phyloP scores from a whole-genome alignment of 2,113 vertebrate genomes.

The Lasiurus cinereus region DNA sequence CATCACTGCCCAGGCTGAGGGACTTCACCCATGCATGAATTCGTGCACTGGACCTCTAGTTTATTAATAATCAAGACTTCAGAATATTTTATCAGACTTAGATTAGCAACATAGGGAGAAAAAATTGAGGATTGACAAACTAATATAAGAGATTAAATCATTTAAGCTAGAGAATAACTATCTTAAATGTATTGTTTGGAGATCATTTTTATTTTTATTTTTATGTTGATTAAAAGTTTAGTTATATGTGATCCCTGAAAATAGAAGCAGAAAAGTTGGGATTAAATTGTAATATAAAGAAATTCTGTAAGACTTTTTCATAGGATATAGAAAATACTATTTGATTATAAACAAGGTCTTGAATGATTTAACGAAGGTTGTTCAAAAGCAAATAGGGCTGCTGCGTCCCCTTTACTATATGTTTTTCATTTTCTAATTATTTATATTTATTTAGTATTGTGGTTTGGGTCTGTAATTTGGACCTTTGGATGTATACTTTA shows the following conservation, averaged over 20 bases:
- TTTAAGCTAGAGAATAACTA: not conserved
- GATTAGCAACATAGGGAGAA: not conserved
- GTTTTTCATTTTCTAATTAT: slow-evolving; percentile 16
- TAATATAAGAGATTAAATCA: slow-evolving; percentile 16
- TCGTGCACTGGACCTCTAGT: too few relatives aligned
- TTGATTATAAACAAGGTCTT: slow-evolving; percentile 23
- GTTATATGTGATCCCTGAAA: not conserved
- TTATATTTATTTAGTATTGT: slow-evolving; percentile 20
- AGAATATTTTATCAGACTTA: slow-evolving; percentile 56
- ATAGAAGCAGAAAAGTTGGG: not conserved
- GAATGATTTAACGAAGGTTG: not conserved
- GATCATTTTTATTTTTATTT: slow-evolving; percentile 49
- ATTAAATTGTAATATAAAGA: slow-evolving; percentile 39
- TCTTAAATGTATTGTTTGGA: not conserved
- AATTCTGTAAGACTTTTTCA: slow-evolving; percentile 50
- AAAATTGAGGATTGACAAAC: not conserved
- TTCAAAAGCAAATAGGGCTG: not conserved
- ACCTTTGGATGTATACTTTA: slow-evolving; percentile 28
- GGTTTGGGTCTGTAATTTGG: slow-evolving; percentile 17
- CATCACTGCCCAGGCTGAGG: too few relatives aligned
- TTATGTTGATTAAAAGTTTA: slow-evolving; percentile 5
- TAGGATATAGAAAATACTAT: not conserved
- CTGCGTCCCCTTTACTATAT: not conserved
- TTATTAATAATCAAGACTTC: slow-evolving; percentile 25
- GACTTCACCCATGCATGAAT: too few relatives aligned